Evolutionary conservation across 2,113 vertebrate genomes (phyloP).

Genomic region (Leiothrix lutea): DNA sequence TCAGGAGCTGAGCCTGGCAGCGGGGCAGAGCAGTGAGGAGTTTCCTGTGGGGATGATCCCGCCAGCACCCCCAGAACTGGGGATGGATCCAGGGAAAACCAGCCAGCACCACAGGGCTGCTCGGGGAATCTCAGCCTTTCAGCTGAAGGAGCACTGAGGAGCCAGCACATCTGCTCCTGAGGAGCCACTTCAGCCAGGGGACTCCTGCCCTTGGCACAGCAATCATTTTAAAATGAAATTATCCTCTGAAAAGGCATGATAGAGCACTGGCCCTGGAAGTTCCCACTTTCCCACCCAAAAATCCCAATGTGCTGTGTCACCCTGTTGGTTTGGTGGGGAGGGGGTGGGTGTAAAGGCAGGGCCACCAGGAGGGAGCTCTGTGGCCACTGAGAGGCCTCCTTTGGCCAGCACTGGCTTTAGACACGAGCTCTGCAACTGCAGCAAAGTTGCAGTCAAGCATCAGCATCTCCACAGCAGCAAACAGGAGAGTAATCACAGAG

Average conservation of each 20-base stretch:
- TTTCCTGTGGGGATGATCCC: background rate
- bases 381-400: background rate
- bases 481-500: background rate
- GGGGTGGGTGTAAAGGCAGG: too few species aligned
- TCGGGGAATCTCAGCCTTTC: background rate
- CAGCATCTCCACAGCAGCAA: background rate
- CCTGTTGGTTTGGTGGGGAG: fast-evolving
- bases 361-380: background rate
- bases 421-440: background rate
- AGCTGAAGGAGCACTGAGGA: background rate
- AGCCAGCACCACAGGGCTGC: background rate
- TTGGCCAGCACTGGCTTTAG: background rate
- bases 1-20: background rate
- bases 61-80: background rate
- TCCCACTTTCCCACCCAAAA: background rate
- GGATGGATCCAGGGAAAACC: background rate
- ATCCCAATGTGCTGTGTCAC: fast-evolving
- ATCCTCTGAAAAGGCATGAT: fast-evolving
- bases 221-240: background rate
- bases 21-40: background rate
- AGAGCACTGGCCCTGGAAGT: background rate
- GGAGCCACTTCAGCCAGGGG: background rate
- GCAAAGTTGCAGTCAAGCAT: background rate
- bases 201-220: background rate
- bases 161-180: background rate